These are phyloP conservation scores for Pogonomyrmex barbatus DNA, from an alignment of 1,140 invertebrate genomes.

Conservation along the genomic window DNA sequence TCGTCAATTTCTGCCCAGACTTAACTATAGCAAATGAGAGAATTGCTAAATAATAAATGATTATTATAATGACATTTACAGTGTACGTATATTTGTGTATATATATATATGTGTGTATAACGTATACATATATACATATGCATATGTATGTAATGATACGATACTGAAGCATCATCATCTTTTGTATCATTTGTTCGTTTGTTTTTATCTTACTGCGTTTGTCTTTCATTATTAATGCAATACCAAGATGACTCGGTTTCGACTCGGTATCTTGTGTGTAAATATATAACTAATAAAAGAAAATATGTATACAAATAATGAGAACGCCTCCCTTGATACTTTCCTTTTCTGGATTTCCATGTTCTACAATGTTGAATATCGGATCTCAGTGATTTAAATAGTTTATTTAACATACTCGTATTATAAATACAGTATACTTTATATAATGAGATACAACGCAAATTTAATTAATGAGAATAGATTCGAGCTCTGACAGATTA, in stretches of 20 bases:
- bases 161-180: constrained; percentile 84
- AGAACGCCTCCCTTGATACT: background rate
- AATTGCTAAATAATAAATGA: constrained; percentile 83
- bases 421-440: constrained; percentile 77
- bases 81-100: constrained; percentile 13
- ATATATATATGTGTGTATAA: background rate
- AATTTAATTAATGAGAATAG: constrained; percentile 39
- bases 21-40: constrained; percentile 78
- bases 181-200: constrained; percentile 86
- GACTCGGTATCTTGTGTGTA: constrained; percentile 82
- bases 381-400: constrained; percentile 40
- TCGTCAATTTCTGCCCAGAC: constrained; percentile 84
- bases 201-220: constrained; percentile 86
- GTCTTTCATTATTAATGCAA: constrained; percentile 86
- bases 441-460: constrained; percentile 45
- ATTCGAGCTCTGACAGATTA: constrained; percentile 40
- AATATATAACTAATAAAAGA: constrained; percentile 84
- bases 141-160: constrained; percentile 75
- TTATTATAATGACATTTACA: constrained; percentile 80
- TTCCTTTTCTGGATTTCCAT: background rate
- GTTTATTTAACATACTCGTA: constrained; percentile 75
- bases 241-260: constrained; percentile 82
- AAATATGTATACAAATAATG: constrained; percentile 67
- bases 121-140: background rate
- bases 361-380: background rate